Conservation (phyloP, 1,140 invertebrate species). For the Octopus bimaculoides region DNA sequence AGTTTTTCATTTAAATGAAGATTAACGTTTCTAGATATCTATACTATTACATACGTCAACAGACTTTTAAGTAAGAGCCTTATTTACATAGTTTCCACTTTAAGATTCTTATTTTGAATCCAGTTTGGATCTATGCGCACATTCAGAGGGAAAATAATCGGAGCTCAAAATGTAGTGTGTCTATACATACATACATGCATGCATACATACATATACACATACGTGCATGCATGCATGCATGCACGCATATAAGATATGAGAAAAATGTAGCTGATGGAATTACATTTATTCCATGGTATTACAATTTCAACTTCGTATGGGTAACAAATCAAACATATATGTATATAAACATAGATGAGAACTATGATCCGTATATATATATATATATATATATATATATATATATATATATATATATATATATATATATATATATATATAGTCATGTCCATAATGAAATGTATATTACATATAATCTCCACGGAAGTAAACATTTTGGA, state of each 20-base stretch:
- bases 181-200: slow-evolving; percentile 3
- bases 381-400: background rate
- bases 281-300: no score
- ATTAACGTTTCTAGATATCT: no score
- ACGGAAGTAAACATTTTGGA: no score
- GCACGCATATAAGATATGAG: background rate
- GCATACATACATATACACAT: slow-evolving; percentile 11
- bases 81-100: no score
- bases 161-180: background rate
- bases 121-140: no score
- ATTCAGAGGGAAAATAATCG: background rate
- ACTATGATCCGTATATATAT: background rate
- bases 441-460: background rate
- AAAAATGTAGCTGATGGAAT: background rate
- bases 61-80: no score
- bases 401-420: background rate
- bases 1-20: no score
- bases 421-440: background rate
- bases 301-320: no score
- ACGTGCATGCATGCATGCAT: slow-evolving; percentile 7
- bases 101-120: no score
- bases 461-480: background rate
- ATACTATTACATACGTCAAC: no score
- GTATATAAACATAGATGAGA: background rate
- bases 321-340: no score